Evolutionary conservation across 2,113 vertebrate genomes (phyloP).

Genomic region (Neodontobutis hainanensis): DNA sequence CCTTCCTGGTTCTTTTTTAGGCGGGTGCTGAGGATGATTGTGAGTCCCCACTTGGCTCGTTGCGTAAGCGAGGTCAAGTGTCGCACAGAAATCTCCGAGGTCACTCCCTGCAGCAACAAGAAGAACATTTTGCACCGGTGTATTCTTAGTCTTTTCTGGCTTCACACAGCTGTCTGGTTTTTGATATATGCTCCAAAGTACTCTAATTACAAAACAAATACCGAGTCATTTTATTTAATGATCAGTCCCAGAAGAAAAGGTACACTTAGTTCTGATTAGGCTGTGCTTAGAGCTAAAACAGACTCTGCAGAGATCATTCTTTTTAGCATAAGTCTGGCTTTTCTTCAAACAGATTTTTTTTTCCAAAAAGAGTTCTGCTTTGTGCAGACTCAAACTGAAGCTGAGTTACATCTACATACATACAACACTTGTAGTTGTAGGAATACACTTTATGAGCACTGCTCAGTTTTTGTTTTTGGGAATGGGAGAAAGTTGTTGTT

Average conservation of each 20-base stretch:
- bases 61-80: conserved; percentile 39
- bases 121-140: background rate
- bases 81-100: conserved; percentile 1
- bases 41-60: background rate
- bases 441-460: too few relatives aligned
- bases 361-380: background rate
- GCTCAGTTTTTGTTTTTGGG: too few relatives aligned
- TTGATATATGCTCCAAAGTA: conserved; percentile 41
- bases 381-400: too few relatives aligned
- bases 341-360: background rate
- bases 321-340: background rate
- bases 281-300: conserved; percentile 22
- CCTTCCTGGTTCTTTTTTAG: conserved; percentile 31
- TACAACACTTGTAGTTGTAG: too few relatives aligned
- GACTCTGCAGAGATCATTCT: conserved; percentile 25
- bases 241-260: conserved; percentile 28
- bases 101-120: conserved; percentile 15
- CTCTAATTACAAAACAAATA: conserved; percentile 58
- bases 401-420: too few relatives aligned
- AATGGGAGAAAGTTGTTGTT: too few relatives aligned
- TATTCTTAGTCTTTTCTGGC: conserved; percentile 20
- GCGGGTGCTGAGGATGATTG: conserved; percentile 44
- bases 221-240: conserved; percentile 45
- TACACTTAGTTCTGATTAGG: conserved; percentile 45
- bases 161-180: conserved; percentile 7